These are phyloP conservation scores for Ditylenchus weischeri DNA, from an alignment of 2,888 invertebrate genomes.

Conservation along the genomic window DNA sequence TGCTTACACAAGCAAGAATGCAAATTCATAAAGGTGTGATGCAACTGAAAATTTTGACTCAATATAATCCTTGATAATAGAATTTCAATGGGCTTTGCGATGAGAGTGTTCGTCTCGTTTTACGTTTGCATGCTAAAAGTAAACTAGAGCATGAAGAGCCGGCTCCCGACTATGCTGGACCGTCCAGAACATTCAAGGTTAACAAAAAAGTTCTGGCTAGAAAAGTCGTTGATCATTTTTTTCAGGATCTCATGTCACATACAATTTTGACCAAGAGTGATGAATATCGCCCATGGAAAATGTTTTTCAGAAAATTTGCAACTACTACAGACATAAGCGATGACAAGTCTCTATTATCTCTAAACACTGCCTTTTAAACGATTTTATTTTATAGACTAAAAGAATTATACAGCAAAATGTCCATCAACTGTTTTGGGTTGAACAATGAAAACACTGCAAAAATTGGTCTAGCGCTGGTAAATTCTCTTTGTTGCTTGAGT, in stretches of 20 bases:
- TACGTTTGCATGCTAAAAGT: constrained; percentile 11
- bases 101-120: constrained; percentile 15
- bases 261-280: background rate
- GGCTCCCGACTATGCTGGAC: constrained; percentile 2
- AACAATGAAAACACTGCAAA: constrained; percentile 25
- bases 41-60: too few relatives aligned
- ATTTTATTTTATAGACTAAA: constrained; percentile 5
- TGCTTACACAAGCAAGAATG: constrained; percentile 14
- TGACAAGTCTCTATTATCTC: background rate
- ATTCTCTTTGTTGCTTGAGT: background rate
- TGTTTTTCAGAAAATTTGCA: constrained; percentile 14
- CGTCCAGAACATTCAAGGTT: constrained; percentile 14
- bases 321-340: background rate
- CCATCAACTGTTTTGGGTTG: constrained; percentile 25
- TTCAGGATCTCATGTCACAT: constrained; percentile 13
- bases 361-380: background rate
- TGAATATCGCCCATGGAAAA: constrained; percentile 6
- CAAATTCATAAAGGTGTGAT: constrained; percentile 16
- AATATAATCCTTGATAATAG: background rate
- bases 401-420: constrained; percentile 20
- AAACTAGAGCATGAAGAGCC: constrained; percentile 5
- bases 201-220: background rate
- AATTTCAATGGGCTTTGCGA: constrained; percentile 5
- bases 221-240: background rate
- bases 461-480: constrained; percentile 30